Conservation (phyloP, 2,888 invertebrate species). For the Drosophila imparisetae region DNA sequence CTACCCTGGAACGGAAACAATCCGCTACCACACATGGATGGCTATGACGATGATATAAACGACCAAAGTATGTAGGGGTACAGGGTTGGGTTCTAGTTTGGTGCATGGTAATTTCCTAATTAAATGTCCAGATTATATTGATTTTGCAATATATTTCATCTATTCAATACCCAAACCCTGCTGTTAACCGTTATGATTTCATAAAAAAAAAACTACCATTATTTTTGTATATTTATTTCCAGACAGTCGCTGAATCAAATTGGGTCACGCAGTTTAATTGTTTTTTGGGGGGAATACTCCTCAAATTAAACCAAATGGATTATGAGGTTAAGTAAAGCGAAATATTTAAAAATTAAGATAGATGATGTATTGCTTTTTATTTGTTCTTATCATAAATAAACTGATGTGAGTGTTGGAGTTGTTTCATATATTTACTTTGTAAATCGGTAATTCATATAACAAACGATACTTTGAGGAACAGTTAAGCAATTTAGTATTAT, state of each 20-base stretch:
- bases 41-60: background rate
- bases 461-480: background rate
- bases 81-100: background rate
- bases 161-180: background rate
- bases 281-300: background rate
- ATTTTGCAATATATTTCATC: background rate
- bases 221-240: conserved; percentile 1
- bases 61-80: background rate
- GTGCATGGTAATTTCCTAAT: background rate
- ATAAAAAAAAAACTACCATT: background rate
- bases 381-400: background rate
- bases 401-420: background rate
- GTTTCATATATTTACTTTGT: background rate
- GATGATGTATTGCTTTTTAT: background rate
- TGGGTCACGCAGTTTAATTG: background rate
- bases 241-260: background rate
- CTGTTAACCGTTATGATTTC: background rate
- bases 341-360: background rate
- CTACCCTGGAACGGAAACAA: background rate
- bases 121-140: background rate
- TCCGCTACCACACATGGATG: background rate
- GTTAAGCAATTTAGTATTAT: background rate
- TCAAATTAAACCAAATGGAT: background rate
- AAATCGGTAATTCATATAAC: background rate
- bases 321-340: background rate